A percentile compares a stretch with the other conserved stretches of the same genome.
phyloP scores from a whole-genome alignment of 2,797 vertebrate species.

The Enteromius argenteus region DNA sequence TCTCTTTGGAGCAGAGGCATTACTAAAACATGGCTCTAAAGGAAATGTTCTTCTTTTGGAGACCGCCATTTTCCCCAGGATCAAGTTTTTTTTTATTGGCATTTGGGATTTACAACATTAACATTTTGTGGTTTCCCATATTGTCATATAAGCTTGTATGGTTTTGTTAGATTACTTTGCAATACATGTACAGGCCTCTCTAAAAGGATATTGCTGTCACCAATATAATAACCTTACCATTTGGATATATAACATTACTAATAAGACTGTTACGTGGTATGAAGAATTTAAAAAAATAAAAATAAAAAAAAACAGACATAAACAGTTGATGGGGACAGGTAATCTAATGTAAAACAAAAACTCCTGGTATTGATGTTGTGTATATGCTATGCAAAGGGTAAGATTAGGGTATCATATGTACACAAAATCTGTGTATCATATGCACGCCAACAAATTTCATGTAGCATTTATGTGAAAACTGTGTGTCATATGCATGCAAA shows the following conservation, averaged over 20 bases:
- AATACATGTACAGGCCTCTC: conserved; percentile 25
- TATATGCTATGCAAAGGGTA: too few relatives aligned
- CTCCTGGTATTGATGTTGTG: too few relatives aligned
- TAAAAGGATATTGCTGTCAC: neutral
- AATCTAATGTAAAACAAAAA: neutral
- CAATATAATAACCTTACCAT: neutral
- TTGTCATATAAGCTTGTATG: conserved; percentile 40
- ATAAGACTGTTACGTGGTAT: neutral
- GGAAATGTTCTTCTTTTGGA: conserved; percentile 38
- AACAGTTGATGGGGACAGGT: neutral
- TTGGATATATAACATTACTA: neutral
- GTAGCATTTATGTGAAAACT: too few relatives aligned
- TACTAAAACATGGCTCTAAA: conserved; percentile 37
- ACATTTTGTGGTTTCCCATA: conserved; percentile 51
- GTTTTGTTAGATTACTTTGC: conserved; percentile 47
- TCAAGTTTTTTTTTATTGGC: conserved; percentile 55
- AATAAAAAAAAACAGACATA: neutral
- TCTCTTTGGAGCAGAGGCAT: neutral
- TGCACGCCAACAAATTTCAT: too few relatives aligned
- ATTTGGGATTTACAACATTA: conserved; percentile 31
- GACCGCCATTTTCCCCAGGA: neutral
- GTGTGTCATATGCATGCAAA: too few relatives aligned
- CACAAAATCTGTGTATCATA: too few relatives aligned
- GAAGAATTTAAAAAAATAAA: neutral
- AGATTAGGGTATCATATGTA: too few relatives aligned